phyloP scores from a whole-genome alignment of 2,888 invertebrate species.

The Plemyria rubiginata region DNA sequence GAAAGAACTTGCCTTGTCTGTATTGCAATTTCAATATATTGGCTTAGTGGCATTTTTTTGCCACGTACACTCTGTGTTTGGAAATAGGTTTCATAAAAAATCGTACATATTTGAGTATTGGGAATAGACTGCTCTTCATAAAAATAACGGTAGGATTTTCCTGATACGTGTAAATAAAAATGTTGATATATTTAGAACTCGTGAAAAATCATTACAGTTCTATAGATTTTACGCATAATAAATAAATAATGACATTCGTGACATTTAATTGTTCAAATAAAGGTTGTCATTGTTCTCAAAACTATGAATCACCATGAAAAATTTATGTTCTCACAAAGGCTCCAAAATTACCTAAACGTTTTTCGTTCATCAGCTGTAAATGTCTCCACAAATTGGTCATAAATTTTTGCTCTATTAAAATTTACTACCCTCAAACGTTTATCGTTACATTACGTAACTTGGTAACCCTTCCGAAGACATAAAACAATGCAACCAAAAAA shows the following conservation, averaged over 20 bases:
- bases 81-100: constrained; percentile 46
- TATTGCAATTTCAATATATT: constrained; percentile 78
- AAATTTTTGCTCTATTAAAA: constrained; percentile 81
- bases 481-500: constrained; percentile 77
- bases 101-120: constrained; percentile 44
- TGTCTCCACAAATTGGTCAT: constrained; percentile 76
- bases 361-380: constrained; percentile 78
- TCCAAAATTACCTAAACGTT: constrained; percentile 59
- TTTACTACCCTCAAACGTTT: constrained; percentile 76
- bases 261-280: constrained; percentile 27
- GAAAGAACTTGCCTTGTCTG: constrained; percentile 80
- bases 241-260: constrained; percentile 16
- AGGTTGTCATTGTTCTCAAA: constrained; percentile 31
- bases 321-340: constrained; percentile 60
- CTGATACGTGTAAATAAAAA: constrained; percentile 16
- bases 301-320: constrained; percentile 43
- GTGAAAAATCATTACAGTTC: constrained; percentile 3
- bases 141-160: constrained; percentile 28
- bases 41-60: constrained; percentile 55
- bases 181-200: constrained; percentile 15
- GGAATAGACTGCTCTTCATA: constrained; percentile 38
- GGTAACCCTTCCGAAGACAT: constrained; percentile 74
- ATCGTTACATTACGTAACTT: constrained; percentile 77
- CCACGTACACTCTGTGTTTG: constrained; percentile 51
- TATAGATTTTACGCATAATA: constrained; percentile 18